phyloP scores from a whole-genome alignment of 2,113 vertebrate genomes.

The Perca fluviatilis region DNA sequence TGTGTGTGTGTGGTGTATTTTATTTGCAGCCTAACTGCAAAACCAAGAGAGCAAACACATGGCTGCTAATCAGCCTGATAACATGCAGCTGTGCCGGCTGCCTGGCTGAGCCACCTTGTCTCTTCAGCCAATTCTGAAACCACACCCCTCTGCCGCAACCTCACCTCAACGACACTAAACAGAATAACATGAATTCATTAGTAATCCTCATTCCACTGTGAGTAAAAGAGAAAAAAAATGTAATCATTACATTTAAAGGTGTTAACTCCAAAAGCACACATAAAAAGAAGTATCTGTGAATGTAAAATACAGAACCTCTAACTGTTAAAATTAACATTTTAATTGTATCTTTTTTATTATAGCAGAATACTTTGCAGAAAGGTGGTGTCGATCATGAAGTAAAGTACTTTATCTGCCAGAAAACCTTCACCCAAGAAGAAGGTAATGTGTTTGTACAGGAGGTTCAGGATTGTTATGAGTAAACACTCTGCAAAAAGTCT shows the following conservation, averaged over 20 bases:
- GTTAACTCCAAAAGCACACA: neutral
- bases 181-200: neutral
- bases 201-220: neutral
- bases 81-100: constrained; percentile 20
- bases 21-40: constrained; percentile 4
- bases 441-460: constrained; percentile 2
- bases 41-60: neutral
- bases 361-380: neutral
- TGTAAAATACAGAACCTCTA: neutral
- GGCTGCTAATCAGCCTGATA: constrained; percentile 30
- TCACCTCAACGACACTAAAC: neutral
- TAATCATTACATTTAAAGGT: neutral
- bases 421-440: neutral
- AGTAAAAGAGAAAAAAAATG: neutral
- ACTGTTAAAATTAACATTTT: neutral
- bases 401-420: neutral
- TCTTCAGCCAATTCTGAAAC: constrained; percentile 8
- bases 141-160: constrained; percentile 19
- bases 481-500: constrained; percentile 27
- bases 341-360: neutral
- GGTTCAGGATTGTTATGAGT: constrained; percentile 4
- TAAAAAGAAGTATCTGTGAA: neutral
- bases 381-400: neutral
- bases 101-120: neutral
- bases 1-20: neutral